Percentiles rank a stretch among this genome's conserved stretches.
These are phyloP conservation scores for Thalassophryne amazonica DNA, from an alignment of 2,797 vertebrate species.

Conservation along the genomic window DNA sequence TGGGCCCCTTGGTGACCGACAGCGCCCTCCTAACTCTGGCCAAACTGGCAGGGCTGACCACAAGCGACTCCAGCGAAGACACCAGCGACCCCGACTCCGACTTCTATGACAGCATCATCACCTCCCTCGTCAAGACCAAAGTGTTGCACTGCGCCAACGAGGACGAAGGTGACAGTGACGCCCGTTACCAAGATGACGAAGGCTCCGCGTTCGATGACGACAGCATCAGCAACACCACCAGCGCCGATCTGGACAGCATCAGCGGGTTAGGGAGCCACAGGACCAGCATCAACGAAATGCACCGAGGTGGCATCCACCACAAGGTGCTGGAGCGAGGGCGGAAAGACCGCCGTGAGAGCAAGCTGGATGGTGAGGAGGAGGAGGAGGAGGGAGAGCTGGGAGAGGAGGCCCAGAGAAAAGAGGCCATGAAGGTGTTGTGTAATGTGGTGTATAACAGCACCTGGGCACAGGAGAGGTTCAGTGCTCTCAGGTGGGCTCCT, in stretches of 20 bases:
- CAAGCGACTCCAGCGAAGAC: conserved; percentile 20
- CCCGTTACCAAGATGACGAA: conserved; percentile 8
- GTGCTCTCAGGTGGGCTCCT: conserved; percentile 63
- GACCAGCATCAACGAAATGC: conserved; percentile 47
- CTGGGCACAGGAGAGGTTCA: conserved; percentile 80
- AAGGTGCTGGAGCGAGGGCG: conserved; percentile 56
- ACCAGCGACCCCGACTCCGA: conserved; percentile 42
- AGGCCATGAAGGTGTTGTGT: conserved; percentile 81
- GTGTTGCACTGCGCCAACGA: conserved; percentile 9
- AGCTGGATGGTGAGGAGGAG: conserved; percentile 51
- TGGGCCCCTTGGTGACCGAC: conserved; percentile 74
- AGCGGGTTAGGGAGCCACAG: conserved; percentile 40
- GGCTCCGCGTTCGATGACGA: conserved; percentile 13
- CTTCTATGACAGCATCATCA: conserved; percentile 60
- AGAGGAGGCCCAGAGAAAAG: conserved; percentile 70
- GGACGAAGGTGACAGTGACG: conserved; percentile 11
- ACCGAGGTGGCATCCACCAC: conserved; percentile 35
- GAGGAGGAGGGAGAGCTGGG: conserved; percentile 54
- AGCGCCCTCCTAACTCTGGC: conserved; percentile 65
- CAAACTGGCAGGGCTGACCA: conserved; percentile 63
- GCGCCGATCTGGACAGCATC: conserved; percentile 40
- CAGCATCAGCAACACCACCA: conserved; percentile 23
- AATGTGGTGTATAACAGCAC: conserved; percentile 83
- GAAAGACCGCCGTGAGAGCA: conserved; percentile 67
- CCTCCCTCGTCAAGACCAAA: conserved; percentile 54